Percentiles rank a stretch among this genome's conserved stretches.
Conservation (phyloP, 2,888 invertebrate species). For the Catocala sponsa region DNA sequence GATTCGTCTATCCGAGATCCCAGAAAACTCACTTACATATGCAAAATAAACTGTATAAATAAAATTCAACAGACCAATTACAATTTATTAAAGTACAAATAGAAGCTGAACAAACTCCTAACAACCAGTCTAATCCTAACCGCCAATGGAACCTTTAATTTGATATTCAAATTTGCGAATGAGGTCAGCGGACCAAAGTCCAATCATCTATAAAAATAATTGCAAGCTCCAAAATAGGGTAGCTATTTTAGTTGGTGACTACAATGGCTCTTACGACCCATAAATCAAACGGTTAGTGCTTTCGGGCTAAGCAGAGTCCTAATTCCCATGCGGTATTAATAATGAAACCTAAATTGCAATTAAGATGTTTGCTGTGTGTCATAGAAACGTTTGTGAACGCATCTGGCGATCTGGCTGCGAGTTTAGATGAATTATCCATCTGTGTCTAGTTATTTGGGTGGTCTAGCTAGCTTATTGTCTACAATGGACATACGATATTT, state of each 20-base stretch:
- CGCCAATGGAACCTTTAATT: conserved; percentile 3
- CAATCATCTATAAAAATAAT: conserved; percentile 38
- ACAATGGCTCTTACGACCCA: conserved; percentile 39
- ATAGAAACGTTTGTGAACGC: conserved; percentile 27
- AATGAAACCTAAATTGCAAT: conserved; percentile 59
- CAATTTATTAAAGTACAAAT: too few relatives aligned
- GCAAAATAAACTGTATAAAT: too few relatives aligned
- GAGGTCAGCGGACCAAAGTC: conserved; percentile 27
- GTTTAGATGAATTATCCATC: conserved; percentile 16
- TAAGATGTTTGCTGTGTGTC: conserved; percentile 48
- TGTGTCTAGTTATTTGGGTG: conserved; percentile 10
- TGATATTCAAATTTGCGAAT: conserved; percentile 17
- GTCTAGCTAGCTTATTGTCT: neutral
- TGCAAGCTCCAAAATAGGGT: conserved; percentile 34
- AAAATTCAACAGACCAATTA: too few relatives aligned
- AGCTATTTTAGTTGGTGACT: conserved; percentile 56
- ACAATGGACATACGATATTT: neutral
- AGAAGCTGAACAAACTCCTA: neutral
- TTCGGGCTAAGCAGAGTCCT: conserved; percentile 59
- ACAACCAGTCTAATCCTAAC: neutral
- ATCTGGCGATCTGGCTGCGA: conserved; percentile 27
- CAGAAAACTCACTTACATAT: too few relatives aligned
- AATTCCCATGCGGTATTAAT: conserved; percentile 62
- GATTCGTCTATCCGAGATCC: too few relatives aligned
- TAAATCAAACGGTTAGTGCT: conserved; percentile 64